phyloP scores from a whole-genome alignment of 2,888 invertebrate species.

The Crossocerus cetratus region DNA sequence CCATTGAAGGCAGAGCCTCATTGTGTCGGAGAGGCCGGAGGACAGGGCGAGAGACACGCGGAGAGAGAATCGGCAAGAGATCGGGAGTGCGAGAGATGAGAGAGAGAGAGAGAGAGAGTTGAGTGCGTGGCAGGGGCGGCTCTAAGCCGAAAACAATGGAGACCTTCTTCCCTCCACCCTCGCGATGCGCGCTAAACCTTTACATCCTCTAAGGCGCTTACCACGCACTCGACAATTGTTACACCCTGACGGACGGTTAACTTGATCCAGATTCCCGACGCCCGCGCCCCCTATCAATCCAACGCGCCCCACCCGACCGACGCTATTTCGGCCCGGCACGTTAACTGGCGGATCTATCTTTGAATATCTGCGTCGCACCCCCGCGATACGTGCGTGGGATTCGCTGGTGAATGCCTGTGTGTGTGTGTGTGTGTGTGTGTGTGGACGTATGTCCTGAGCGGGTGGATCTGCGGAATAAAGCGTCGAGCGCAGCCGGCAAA shows the following conservation, averaged over 20 bases:
- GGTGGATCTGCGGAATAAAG: too few relatives aligned
- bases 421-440: too few relatives aligned
- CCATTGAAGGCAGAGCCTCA: conserved; percentile 20
- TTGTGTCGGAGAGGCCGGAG: conserved; percentile 48
- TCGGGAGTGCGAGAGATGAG: neutral
- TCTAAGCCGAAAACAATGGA: conserved; percentile 70
- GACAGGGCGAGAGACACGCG: conserved; percentile 16
- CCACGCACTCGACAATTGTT: conserved; percentile 55
- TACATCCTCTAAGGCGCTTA: conserved; percentile 61
- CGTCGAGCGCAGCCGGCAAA: too few relatives aligned
- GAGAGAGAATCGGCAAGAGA: conserved; percentile 24
- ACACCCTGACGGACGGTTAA: conserved; percentile 52
- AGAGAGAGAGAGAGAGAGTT: conserved; percentile 21
- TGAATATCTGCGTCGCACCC: conserved; percentile 24
- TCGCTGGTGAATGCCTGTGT: too few relatives aligned
- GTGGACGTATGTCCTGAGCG: too few relatives aligned
- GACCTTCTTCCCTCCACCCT: conserved; percentile 49
- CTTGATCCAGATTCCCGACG: conserved; percentile 53
- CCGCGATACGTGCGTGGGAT: neutral
- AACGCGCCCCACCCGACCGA: conserved; percentile 21
- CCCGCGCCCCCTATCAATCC: conserved; percentile 35
- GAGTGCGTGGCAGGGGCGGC: conserved; percentile 51
- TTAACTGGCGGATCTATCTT: conserved; percentile 44
- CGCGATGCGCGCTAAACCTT: conserved; percentile 51
- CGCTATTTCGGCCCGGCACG: conserved; percentile 23